Base-by-base conservation (phyloP, 2,888 invertebrate genomes). In the Agrochola litura region DNA sequence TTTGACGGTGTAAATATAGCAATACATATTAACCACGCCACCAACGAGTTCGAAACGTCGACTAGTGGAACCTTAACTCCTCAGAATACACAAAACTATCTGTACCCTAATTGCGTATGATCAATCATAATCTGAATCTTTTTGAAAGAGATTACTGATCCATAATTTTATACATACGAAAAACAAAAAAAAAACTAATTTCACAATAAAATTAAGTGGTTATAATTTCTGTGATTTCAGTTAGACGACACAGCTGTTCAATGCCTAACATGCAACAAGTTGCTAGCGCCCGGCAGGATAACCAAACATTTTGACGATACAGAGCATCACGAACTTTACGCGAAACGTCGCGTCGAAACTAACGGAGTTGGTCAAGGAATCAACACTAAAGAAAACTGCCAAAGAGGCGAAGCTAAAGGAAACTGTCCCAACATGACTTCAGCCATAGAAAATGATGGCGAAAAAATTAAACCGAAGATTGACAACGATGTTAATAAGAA, bases 251-350 rank as follows among this genome's bases (percentile, higher is more conserved):
- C 86, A 30, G 81, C 88, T 41, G 79, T 91, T 49, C 92, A 92
- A 77, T 94, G 94, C 72, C 66, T 94, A n/a, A 92, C 91, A 25
- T 94, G 94, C 77, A 93, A 94, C 81, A 82, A 77, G 52, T 73
- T 93, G 60, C 66, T 89, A 10, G 71, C 86, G 2, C 58, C 80
- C 6, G 77, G 78, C 10, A 76, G 52, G 8, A 73, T 92, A 37
- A 71, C 54, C 10, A 73, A 83, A 4, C 94, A 94, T 83, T 90
- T 90, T 58, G 77, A 89, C 22, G 81, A 86, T 41, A n/a, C 73
- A 0, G 86, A 85, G n/a, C 94, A 94, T 72, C 52, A 46, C 6
- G 64, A 73, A 16, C 30, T 73, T 6, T 86, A 79, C 37, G 52
- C 58, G 9, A 82, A 82, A 76, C 61, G 69, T 66, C 75, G 52